phyloP scores from a whole-genome alignment of 2,113 vertebrate genomes.

The Dicentrarchus labrax region DNA sequence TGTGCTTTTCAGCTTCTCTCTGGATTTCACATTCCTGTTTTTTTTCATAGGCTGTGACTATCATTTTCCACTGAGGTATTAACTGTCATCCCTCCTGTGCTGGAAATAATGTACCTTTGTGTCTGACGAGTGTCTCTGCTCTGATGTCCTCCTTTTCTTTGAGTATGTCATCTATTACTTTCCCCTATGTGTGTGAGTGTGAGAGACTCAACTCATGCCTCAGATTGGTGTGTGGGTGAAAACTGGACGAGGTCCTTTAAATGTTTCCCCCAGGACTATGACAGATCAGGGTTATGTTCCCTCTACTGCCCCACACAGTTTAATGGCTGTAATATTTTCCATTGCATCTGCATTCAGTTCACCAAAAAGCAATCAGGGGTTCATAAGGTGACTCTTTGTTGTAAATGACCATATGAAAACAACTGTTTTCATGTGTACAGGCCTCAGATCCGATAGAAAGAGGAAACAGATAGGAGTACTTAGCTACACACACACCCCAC shows the following conservation, averaged over 20 bases:
- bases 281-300: conserved; percentile 33
- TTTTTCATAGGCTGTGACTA: conserved; percentile 23
- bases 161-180: conserved; percentile 35
- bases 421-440: conserved; percentile 16
- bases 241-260: conserved; percentile 41
- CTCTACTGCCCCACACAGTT: conserved; percentile 1
- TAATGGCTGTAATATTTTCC: background rate
- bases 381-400: conserved; percentile 31
- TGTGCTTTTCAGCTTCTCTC: conserved; percentile 47
- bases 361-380: conserved; percentile 14
- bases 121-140: conserved; percentile 45
- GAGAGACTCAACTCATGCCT: conserved; percentile 23
- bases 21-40: conserved; percentile 41
- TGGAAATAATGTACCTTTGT: conserved; percentile 54
- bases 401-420: conserved; percentile 28
- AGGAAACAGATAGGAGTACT: conserved; percentile 69
- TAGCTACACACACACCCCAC: conserved; percentile 41
- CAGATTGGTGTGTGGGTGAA: conserved; percentile 45
- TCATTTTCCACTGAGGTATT: conserved; percentile 49
- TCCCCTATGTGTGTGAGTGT: conserved; percentile 44
- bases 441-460: conserved; percentile 53
- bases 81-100: conserved; percentile 24
- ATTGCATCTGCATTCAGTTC: background rate
- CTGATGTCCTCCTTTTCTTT: conserved; percentile 40
- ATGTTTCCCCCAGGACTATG: conserved; percentile 18